Base-by-base conservation (phyloP, 2,113 vertebrate genomes). In the Melanotaenia duboulayi region DNA sequence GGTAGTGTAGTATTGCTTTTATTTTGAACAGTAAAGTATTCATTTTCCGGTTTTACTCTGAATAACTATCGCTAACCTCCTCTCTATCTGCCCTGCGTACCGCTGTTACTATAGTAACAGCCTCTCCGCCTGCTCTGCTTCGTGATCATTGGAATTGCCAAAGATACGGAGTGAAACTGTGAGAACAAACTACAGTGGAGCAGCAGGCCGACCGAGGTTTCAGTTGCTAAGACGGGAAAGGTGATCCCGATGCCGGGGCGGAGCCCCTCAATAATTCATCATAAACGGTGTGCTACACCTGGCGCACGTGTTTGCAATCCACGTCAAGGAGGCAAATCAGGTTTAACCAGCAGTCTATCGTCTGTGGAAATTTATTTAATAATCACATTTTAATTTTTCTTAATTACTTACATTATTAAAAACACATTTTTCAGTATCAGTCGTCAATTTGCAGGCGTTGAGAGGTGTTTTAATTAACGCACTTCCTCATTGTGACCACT, bases 41-140 rank as follows among this genome's bases (percentile, higher is more conserved):
- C 0, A 1, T 5, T 1, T 74, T 68, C 83, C 39, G 61, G 64
- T 19, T 4, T 16, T 11, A 23, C 28, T 59, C 32, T 23, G 0
- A 2, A 1, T 23, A 4, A 48, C 8, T 0, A 1, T 19, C 14
- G 20, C 11, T 12, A 40, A 19, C 14, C 42, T 66, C 4, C 4
- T 2, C 55, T 65, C 52, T 39, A 1, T 77, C 72, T 78, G 62
- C 80, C 58, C 68, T 61, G 70, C 54, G 22, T 74, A 40, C 57
- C 13, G 57, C 71, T 86, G 90, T 90, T 86, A 62, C 90, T 84
- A 90, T 90, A 85, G 89, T 81, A 92, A 92, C 90, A 90, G 80
- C 64, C 74, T 90, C 84, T 75, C 73, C 56, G 7, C 19, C 60
- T 48, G 63, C 72, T 49, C 55, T 23, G 25, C 39, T 23, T 64